Evolutionary conservation across 2,888 invertebrate genomes (phyloP), one percentile per base, ranked within the genome.

Genomic region (Leptinotarsa haldemani): DNA sequence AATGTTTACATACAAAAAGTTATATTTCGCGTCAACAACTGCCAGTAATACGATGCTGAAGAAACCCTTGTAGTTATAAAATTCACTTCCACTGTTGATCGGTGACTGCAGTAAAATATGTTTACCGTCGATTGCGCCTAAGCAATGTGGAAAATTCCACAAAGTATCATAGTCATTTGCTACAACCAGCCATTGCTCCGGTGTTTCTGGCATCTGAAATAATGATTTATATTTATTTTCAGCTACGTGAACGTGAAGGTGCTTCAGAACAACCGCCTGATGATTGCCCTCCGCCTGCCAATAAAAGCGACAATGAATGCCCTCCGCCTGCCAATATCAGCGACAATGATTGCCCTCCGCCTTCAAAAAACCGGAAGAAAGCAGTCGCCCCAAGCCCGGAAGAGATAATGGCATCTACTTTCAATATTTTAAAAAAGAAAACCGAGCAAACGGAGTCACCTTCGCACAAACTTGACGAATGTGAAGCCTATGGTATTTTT

Each of bases 51-150:
- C 48, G 48, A 48, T 48, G 48, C 48, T 48, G 48, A 48, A 48
- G 48, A 48, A 48, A 48, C 48, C 70, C 81, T 85, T 86, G 74
- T 85, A 86, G 66, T 84, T 83, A 65, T 71, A 83, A 77, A 80
- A 78, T 70, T 82, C 80, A 22, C 79, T 80, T 67, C 83, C 83
- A 69, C 76, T 79, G 53, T 82, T 74, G 22, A 73, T 40, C 56
- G 85, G 85, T 68, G 80, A 74, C 77, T 84, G 78, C 18, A 84
- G 70, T 20, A 78, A 25, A 61, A 83, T 73, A 77, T 84, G 85
- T 77, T 86, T 86, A 16, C 85, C 86, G 70, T 85, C 85, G 40
- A 85, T 78, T 5, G 85, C 81, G 50, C 82, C 84, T 48, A 48
- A 48, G 48, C 48, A 48, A 48, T 48, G 48, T 46, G 69, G 69